A percentile compares a stretch with the other conserved stretches of the same genome.
These are phyloP conservation scores for Himantopus leucocephalus DNA, from an alignment of 2,113 vertebrate species.

Conservation along the genomic window DNA sequence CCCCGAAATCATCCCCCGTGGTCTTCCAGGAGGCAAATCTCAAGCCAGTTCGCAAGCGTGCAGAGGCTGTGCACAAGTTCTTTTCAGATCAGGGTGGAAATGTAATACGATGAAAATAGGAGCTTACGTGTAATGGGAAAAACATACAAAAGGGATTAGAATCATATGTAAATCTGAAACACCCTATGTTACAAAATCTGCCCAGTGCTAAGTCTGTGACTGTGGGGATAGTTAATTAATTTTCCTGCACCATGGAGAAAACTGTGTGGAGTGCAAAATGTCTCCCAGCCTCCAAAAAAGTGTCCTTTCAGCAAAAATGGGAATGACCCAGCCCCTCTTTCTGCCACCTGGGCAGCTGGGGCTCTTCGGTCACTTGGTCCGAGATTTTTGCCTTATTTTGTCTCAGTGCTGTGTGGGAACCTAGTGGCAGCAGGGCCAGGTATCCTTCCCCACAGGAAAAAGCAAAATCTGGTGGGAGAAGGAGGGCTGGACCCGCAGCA, in stretches of 20 bases:
- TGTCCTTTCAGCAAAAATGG: neutral
- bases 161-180: neutral
- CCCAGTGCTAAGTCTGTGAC: neutral
- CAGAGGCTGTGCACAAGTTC: accelerated
- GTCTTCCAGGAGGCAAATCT: neutral
- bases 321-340: neutral
- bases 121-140: neutral
- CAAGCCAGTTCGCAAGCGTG: neutral
- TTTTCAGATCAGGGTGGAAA: neutral
- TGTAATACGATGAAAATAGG: neutral
- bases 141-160: neutral
- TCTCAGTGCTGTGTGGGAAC: neutral
- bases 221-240: neutral
- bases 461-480: neutral
- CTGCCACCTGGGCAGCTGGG: neutral
- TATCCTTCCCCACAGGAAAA: neutral
- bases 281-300: neutral
- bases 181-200: neutral
- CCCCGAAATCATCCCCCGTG: neutral
- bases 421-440: neutral
- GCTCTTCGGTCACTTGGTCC: neutral
- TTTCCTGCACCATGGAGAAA: neutral
- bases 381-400: neutral
- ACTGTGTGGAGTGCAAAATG: neutral
- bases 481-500: neutral